Percentiles rank a stretch among this genome's conserved stretches.
phyloP scores from a whole-genome alignment of 2,888 invertebrate species.

The Lepidochrysops patricia region DNA sequence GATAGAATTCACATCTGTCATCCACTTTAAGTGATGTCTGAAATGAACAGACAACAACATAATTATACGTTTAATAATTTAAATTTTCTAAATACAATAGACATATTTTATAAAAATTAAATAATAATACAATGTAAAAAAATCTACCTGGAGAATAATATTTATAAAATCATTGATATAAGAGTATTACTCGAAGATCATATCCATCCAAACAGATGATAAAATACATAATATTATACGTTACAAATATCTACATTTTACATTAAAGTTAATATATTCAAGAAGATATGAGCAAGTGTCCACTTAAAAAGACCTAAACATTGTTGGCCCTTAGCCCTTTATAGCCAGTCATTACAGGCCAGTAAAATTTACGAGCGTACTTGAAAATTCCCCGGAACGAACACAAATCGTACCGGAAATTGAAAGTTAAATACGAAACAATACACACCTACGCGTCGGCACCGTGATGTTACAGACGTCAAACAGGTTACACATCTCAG shows the following conservation, averaged over 20 bases:
- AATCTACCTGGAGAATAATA: no score
- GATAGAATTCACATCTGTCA: not conserved
- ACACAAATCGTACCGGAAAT: constrained; percentile 57
- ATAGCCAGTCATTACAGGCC: constrained; percentile 25
- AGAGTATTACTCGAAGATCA: not conserved
- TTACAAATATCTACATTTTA: not conserved
- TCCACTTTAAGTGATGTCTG: not conserved
- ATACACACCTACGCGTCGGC: constrained; percentile 28
- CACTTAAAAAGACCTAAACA: constrained; percentile 11
- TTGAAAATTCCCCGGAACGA: constrained; percentile 37
- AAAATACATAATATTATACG: no score
- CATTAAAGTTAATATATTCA: not conserved
- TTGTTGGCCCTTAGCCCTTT: constrained; percentile 5
- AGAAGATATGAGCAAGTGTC: not conserved
- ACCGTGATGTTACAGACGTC: not conserved
- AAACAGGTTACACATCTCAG: constrained; percentile 7
- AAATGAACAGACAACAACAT: no score
- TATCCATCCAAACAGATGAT: not conserved
- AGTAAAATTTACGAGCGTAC: constrained; percentile 33
- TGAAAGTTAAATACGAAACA: constrained; percentile 46
- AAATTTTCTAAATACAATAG: no score
- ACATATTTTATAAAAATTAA: no score
- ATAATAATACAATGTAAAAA: no score
- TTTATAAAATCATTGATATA: no score
- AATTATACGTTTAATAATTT: no score